These are phyloP conservation scores for Lycopodina hypogea DNA, from an alignment of 37 sponge, comb jelly and placozoan species.

Conservation along the genomic window DNA sequence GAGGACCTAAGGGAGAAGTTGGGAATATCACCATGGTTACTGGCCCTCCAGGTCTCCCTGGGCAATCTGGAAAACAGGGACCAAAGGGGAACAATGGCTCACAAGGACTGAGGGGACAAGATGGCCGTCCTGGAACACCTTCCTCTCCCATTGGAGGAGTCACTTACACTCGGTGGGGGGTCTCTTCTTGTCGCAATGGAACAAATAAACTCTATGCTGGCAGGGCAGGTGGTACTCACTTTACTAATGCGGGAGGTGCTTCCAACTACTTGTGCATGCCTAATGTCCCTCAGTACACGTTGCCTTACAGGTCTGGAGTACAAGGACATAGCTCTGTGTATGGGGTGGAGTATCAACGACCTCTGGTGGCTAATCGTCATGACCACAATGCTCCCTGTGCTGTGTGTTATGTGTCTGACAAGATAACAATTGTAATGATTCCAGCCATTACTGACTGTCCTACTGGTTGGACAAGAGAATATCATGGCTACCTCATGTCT, in stretches of 20 bases:
- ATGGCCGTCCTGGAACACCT: too few relatives aligned
- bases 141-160: too few relatives aligned
- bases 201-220: slow-evolving; percentile 8
- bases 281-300: slow-evolving; percentile 4
- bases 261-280: slow-evolving; percentile 15
- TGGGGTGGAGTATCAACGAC: slow-evolving; percentile 51
- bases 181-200: slow-evolving; percentile 3
- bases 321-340: background rate
- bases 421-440: slow-evolving; percentile 21
- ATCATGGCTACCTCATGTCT: slow-evolving; percentile 50
- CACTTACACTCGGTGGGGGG: slow-evolving; percentile 29
- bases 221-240: slow-evolving; percentile 3
- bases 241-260: background rate
- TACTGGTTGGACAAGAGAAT: slow-evolving; percentile 36
- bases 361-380: background rate
- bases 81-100: background rate
- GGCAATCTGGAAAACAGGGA: slow-evolving; percentile 4
- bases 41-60: background rate
- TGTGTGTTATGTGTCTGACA: slow-evolving; percentile 33
- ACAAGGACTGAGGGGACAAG: background rate
- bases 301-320: background rate
- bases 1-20: too few relatives aligned
- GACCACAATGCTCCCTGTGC: slow-evolving; percentile 51
- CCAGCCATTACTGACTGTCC: slow-evolving; percentile 46
- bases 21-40: too few relatives aligned